Evolutionary conservation across 1,140 invertebrate species (phyloP).

Genomic region (Acromyrmex echinatior): DNA sequence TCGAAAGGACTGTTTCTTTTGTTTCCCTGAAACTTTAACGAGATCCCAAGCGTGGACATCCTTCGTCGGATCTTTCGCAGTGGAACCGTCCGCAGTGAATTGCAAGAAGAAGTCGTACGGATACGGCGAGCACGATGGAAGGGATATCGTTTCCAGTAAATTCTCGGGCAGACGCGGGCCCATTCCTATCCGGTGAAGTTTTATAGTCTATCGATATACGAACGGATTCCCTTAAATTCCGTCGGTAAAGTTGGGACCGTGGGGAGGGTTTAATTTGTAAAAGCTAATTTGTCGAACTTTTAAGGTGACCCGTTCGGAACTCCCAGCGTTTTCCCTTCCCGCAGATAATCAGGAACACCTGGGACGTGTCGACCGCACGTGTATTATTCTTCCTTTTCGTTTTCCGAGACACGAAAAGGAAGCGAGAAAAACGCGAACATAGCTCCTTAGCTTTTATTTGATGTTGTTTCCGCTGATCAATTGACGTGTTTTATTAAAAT

Average conservation of each 20-base stretch:
- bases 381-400: conserved; percentile 43
- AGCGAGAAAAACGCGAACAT: neutral
- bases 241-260: conserved; percentile 72
- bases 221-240: conserved; percentile 77
- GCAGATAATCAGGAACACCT: conserved; percentile 52
- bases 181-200: conserved; percentile 65
- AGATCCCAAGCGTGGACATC: conserved; percentile 65
- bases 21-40: conserved; percentile 71
- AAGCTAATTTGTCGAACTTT: conserved; percentile 85
- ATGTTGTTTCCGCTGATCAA: neutral
- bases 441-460: neutral
- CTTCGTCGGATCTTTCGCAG: conserved; percentile 40
- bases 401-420: conserved; percentile 9
- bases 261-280: conserved; percentile 83
- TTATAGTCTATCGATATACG: conserved; percentile 80
- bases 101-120: conserved; percentile 63
- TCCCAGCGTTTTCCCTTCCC: conserved; percentile 20
- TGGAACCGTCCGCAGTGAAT: conserved; percentile 45
- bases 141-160: conserved; percentile 78
- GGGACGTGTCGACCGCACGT: conserved; percentile 40
- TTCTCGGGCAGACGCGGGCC: conserved; percentile 68
- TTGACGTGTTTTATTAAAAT: neutral
- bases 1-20: neutral
- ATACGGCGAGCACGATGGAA: conserved; percentile 49
- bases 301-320: conserved; percentile 66